phyloP scores from a whole-genome alignment of 2,888 invertebrate species.

The Eristalinus aeneus region DNA sequence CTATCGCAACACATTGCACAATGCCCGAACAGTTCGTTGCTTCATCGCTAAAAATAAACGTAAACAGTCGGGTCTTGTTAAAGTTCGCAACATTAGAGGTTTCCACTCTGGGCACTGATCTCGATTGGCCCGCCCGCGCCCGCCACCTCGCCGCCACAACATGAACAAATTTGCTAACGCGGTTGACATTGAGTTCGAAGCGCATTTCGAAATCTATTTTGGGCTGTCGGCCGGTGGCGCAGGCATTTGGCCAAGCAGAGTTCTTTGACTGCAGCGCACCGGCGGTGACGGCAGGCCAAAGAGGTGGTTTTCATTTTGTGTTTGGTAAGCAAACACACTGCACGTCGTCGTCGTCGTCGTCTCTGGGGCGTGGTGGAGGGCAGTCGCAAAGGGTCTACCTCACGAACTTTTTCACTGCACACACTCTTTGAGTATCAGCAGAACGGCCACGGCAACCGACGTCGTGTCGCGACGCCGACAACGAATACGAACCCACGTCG shows the following conservation, averaged over 20 bases:
- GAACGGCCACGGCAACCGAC: background rate
- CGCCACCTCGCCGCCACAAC: conserved; percentile 9
- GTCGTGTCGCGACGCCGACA: too few species aligned
- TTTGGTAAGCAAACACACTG: conserved; percentile 1
- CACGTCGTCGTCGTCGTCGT: too few species aligned
- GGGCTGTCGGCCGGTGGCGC: conserved; percentile 6
- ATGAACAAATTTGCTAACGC: conserved; percentile 52
- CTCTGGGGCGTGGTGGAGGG: conserved; percentile 50
- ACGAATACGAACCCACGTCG: background rate
- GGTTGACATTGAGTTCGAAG: conserved; percentile 65
- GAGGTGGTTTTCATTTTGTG: background rate
- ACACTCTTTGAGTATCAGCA: background rate
- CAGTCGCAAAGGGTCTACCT: conserved; percentile 58
- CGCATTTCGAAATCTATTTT: conserved; percentile 60
- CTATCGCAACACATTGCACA: conserved; percentile 21
- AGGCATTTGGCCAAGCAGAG: conserved; percentile 45
- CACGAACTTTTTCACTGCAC: conserved; percentile 44
- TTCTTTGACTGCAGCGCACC: conserved; percentile 50
- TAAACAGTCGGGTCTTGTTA: background rate
- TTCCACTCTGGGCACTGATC: conserved; percentile 2
- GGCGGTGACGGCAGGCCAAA: background rate
- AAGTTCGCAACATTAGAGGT: conserved; percentile 35
- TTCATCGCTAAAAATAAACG: conserved; percentile 12
- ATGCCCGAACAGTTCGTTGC: conserved; percentile 18
- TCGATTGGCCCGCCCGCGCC: background rate